phyloP scores from a whole-genome alignment of 2,888 invertebrate species.

The Cremastinae sp. region DNA sequence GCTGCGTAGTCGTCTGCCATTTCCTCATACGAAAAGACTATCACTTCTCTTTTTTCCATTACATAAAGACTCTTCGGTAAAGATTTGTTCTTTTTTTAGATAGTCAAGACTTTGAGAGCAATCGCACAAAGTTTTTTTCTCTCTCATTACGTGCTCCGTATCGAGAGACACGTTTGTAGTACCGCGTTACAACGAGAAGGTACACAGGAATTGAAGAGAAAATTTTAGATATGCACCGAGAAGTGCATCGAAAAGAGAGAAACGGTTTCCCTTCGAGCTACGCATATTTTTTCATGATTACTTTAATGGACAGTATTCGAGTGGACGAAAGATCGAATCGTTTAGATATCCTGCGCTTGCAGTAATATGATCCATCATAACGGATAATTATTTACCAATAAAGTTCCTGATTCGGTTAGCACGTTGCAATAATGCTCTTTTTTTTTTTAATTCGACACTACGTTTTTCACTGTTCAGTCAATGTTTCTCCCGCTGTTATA shows the following conservation, averaged over 20 bases:
- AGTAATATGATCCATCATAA: conserved; percentile 24
- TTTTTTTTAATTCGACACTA: conserved; percentile 21
- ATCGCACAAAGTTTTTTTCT: conserved; percentile 49
- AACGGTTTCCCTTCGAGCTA: background rate
- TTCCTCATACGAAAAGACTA: background rate
- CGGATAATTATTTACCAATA: conserved; percentile 46
- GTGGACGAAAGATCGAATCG: conserved; percentile 35
- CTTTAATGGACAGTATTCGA: conserved; percentile 41
- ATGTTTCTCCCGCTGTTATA: conserved; percentile 4
- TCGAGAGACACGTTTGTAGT: background rate
- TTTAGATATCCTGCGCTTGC: conserved; percentile 34
- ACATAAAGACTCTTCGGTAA: background rate
- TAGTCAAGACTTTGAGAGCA: conserved; percentile 34
- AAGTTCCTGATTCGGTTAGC: conserved; percentile 54
- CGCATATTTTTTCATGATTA: background rate
- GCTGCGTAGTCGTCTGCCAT: too few species aligned
- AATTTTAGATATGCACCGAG: conserved; percentile 6
- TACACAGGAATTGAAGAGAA: background rate
- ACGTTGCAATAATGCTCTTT: conserved; percentile 47
- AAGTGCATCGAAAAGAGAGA: conserved; percentile 12
- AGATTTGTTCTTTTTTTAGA: background rate
- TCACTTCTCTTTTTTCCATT: conserved; percentile 7
- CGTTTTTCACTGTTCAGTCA: conserved; percentile 31
- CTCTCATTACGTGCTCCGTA: background rate
- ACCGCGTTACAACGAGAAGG: conserved; percentile 5